These are phyloP conservation scores for Chalcosyrphus nemorum DNA, from an alignment of 2,888 invertebrate species.

Conservation along the genomic window DNA sequence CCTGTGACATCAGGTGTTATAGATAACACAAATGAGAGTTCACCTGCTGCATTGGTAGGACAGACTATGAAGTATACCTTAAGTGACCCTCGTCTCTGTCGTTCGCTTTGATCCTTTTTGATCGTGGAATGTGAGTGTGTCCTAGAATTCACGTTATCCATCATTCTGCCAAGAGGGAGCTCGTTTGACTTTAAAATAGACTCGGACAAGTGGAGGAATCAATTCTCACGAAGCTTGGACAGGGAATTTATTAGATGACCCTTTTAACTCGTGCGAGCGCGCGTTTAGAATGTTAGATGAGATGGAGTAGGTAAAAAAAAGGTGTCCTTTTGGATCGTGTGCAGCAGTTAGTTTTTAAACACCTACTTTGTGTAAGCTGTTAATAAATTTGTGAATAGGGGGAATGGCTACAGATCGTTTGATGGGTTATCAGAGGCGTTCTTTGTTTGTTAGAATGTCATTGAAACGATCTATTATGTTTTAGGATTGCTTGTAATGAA, in stretches of 20 bases:
- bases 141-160: constrained; percentile 67
- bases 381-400: constrained; percentile 51
- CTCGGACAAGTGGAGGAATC: constrained; percentile 44
- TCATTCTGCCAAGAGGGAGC: constrained; percentile 63
- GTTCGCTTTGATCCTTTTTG: constrained; percentile 51
- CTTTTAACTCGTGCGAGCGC: constrained; percentile 40
- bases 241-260: constrained; percentile 71
- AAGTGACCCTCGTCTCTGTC: constrained; percentile 56
- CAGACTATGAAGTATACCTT: constrained; percentile 38
- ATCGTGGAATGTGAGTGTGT: constrained; percentile 55
- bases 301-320: constrained; percentile 5
- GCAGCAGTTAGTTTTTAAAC: constrained; percentile 54
- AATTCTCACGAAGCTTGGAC: constrained; percentile 60
- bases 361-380: constrained; percentile 46
- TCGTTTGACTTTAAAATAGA: constrained; percentile 63
- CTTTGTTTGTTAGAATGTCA: constrained; percentile 7
- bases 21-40: constrained; percentile 61
- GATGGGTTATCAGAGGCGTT: neutral
- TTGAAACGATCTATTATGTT: neutral
- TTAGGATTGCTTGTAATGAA: neutral
- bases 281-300: constrained; percentile 60
- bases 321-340: constrained; percentile 43
- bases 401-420: neutral
- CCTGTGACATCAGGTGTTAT: constrained; percentile 65
- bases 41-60: constrained; percentile 50